Conservation (phyloP, 2,888 invertebrate genomes). For the Augiades crinisus region DNA sequence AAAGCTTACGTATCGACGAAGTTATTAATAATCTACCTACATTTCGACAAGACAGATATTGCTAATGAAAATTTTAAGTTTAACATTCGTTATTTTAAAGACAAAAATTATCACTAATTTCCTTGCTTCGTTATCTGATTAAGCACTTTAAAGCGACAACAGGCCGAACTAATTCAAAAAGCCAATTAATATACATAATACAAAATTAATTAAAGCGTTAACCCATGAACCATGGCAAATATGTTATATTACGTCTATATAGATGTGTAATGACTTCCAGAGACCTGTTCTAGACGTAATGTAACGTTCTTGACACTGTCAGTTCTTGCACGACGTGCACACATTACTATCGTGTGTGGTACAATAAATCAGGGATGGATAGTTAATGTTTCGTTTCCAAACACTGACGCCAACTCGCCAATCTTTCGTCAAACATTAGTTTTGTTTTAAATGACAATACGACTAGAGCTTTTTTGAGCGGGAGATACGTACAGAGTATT, state of each 20-base stretch:
- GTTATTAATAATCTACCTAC: constrained; percentile 20
- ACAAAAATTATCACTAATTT: constrained; percentile 42
- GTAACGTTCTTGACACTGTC: too few relatives aligned
- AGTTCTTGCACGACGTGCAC: neutral
- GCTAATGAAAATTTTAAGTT: constrained; percentile 21
- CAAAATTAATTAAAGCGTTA: constrained; percentile 38
- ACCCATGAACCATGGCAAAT: constrained; percentile 32
- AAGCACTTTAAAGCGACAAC: constrained; percentile 42
- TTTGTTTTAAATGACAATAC: too few relatives aligned
- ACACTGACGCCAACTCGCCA: neutral
- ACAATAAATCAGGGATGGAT: too few relatives aligned
- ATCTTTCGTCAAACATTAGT: too few relatives aligned
- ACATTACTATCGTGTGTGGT: neutral
- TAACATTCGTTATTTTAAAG: constrained; percentile 10
- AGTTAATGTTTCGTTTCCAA: too few relatives aligned
- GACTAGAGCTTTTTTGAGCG: too few relatives aligned
- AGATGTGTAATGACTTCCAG: too few relatives aligned
- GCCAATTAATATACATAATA: constrained; percentile 40
- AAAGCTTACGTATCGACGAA: constrained; percentile 23
- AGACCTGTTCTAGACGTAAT: too few relatives aligned
- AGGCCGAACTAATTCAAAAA: constrained; percentile 45
- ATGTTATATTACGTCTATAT: too few relatives aligned
- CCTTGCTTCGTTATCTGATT: constrained; percentile 57
- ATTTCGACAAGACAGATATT: constrained; percentile 22
- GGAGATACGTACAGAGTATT: too few relatives aligned